These are phyloP conservation scores for Nowickia ferox DNA, from an alignment of 2,888 invertebrate species.

Conservation along the genomic window DNA sequence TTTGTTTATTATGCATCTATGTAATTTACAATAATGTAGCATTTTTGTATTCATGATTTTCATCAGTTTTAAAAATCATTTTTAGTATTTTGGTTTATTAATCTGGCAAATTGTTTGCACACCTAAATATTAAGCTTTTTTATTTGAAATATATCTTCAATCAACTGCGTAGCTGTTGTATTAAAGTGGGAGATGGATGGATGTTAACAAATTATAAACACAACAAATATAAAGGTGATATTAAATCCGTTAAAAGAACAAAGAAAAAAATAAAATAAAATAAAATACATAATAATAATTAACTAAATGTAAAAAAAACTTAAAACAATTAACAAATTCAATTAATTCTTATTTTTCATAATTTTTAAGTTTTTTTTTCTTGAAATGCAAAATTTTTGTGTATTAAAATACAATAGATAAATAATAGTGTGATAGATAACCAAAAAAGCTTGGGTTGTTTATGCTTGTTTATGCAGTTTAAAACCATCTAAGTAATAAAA, in stretches of 20 bases:
- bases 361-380: slow-evolving; percentile 40
- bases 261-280: slow-evolving; percentile 32
- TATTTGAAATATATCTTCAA: slow-evolving; percentile 28
- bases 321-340: slow-evolving; percentile 67
- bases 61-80: slow-evolving; percentile 45
- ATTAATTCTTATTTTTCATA: slow-evolving; percentile 49
- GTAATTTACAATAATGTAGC: slow-evolving; percentile 69
- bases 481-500: not conserved
- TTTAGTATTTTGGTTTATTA: slow-evolving; percentile 31
- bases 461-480: not conserved
- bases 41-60: slow-evolving; percentile 50
- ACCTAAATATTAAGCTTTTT: slow-evolving; percentile 30
- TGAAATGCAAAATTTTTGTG: slow-evolving; percentile 60
- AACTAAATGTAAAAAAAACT: slow-evolving; percentile 66
- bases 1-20: slow-evolving; percentile 65
- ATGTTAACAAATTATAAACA: slow-evolving; percentile 58
- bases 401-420: no score
- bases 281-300: slow-evolving; percentile 66
- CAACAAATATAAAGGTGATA: slow-evolving; percentile 47
- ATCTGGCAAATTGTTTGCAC: slow-evolving; percentile 59
- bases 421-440: no score
- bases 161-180: slow-evolving; percentile 43
- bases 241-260: slow-evolving; percentile 38
- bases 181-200: slow-evolving; percentile 32
- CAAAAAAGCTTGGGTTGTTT: not conserved